These are phyloP conservation scores for Triplophysa siluroides DNA, from an alignment of 2,113 vertebrate species.

Conservation along the genomic window DNA sequence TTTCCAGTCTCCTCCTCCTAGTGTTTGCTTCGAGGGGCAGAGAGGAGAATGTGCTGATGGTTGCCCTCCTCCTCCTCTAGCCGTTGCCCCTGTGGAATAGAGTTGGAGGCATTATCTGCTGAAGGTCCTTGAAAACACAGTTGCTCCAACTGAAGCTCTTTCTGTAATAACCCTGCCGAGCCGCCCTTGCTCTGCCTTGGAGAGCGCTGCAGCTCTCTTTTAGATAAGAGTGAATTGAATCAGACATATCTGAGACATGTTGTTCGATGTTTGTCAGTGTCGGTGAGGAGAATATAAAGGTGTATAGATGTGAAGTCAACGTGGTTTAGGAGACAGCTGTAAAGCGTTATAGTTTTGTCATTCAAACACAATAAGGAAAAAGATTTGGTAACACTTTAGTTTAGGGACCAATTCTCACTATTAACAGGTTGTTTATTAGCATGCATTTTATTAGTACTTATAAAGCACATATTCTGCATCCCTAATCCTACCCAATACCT, in stretches of 20 bases:
- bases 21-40: neutral
- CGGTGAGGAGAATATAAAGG: slow-evolving; percentile 15
- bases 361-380: neutral
- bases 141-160: slow-evolving; percentile 53
- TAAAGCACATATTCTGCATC: too few species aligned
- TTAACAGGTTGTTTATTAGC: too few species aligned
- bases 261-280: slow-evolving; percentile 24
- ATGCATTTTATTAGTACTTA: too few species aligned
- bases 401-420: too few species aligned
- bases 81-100: slow-evolving; percentile 48
- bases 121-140: slow-evolving; percentile 59
- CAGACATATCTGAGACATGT: slow-evolving; percentile 25
- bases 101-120: slow-evolving; percentile 60
- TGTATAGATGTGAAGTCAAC: neutral
- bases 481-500: too few species aligned
- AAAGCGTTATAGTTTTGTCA: neutral
- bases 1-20: slow-evolving; percentile 44
- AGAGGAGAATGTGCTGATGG: slow-evolving; percentile 16
- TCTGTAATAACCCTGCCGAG: slow-evolving; percentile 42
- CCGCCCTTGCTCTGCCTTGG: slow-evolving; percentile 36
- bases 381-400: too few species aligned
- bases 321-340: neutral
- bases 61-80: slow-evolving; percentile 10
- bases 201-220: slow-evolving; percentile 26
- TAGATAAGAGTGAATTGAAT: slow-evolving; percentile 34